Evolutionary conservation across 2,113 vertebrate species (phyloP).

Genomic region (Apus apus): DNA sequence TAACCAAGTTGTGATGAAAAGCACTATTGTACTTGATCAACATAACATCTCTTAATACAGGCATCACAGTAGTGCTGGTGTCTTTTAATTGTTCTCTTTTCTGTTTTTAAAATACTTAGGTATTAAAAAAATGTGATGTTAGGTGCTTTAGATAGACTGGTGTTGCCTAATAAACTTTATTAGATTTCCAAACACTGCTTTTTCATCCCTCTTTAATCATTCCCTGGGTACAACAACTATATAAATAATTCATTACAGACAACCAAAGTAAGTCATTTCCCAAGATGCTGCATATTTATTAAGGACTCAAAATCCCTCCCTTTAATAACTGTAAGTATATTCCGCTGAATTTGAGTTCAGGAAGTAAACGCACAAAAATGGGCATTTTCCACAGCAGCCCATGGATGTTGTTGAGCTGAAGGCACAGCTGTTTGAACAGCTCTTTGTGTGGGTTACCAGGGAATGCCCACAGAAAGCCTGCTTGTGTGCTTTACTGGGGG

Average conservation of each 20-base stretch:
- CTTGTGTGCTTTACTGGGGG: slow-evolving; percentile 24
- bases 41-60: background rate
- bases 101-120: background rate
- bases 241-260: background rate
- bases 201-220: background rate
- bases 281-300: background rate
- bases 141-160: background rate
- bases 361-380: background rate
- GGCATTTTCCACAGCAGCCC: background rate
- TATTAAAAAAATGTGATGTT: background rate
- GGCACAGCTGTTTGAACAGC: slow-evolving; percentile 54
- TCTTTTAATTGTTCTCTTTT: background rate
- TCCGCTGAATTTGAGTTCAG: background rate
- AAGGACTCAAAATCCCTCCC: background rate
- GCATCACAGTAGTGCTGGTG: background rate
- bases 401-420: background rate
- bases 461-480: slow-evolving; percentile 56
- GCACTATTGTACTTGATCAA: background rate
- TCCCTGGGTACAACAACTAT: background rate
- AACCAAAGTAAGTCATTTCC: background rate
- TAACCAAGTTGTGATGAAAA: background rate
- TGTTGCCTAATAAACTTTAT: background rate
- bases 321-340: background rate
- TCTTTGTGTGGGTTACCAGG: slow-evolving; percentile 45
- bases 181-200: background rate